Percentiles rank a stretch among this genome's conserved stretches.
Evolutionary conservation across 2,888 invertebrate genomes (phyloP).

Genomic region (Spisula subtruncata): DNA sequence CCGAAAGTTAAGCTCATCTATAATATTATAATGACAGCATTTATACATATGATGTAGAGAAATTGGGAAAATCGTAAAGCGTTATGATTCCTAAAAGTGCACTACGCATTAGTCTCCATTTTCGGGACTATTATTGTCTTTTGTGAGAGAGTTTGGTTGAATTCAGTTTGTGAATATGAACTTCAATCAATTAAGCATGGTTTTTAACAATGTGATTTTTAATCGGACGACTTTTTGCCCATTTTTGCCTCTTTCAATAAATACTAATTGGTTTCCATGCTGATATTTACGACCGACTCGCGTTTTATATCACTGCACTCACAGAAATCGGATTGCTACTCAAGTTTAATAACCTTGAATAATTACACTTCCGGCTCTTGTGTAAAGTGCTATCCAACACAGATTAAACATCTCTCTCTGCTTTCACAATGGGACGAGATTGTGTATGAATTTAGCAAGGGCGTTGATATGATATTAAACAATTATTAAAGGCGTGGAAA

Average conservation of each 20-base stretch:
- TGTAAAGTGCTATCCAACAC: not conserved
- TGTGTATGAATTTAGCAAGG: too few relatives aligned
- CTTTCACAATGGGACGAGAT: too few relatives aligned
- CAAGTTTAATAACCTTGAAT: not conserved
- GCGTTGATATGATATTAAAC: too few relatives aligned
- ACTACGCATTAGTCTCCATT: too few relatives aligned
- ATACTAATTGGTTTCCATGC: not conserved
- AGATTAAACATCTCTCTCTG: not conserved
- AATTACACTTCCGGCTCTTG: not conserved
- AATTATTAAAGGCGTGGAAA: too few relatives aligned
- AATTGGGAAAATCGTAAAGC: too few relatives aligned
- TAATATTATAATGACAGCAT: too few relatives aligned
- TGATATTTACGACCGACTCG: too few relatives aligned
- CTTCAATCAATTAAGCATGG: not conserved
- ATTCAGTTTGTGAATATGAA: not conserved
- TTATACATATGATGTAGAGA: too few relatives aligned
- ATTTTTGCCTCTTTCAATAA: not conserved
- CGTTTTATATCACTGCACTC: too few relatives aligned
- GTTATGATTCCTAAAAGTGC: too few relatives aligned
- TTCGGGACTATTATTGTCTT: not conserved
- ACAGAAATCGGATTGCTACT: not conserved
- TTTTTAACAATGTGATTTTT: constrained; percentile 13
- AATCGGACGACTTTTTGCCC: not conserved
- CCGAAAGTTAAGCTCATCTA: too few relatives aligned
- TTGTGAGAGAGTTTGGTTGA: not conserved